phyloP scores from a whole-genome alignment of 2,888 invertebrate genomes.

The Iphiclides podalirius region DNA sequence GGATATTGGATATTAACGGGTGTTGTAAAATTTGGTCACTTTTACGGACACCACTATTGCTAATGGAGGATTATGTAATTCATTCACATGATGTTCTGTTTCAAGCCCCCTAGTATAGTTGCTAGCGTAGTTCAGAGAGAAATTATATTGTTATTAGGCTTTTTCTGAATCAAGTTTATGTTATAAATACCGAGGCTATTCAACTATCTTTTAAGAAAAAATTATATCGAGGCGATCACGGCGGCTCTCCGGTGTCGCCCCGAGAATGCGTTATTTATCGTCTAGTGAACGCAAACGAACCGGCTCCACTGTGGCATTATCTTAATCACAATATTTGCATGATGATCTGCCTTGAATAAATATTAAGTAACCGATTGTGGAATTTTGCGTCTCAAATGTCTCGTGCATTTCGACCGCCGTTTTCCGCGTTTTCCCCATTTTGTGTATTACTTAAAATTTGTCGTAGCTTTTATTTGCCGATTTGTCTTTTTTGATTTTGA shows the following conservation, averaged over 20 bases:
- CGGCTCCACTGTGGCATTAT: constrained; percentile 47
- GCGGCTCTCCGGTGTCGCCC: constrained; percentile 21
- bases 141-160: too few species aligned
- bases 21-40: constrained; percentile 5
- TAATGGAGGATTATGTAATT: neutral
- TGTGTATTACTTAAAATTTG: too few species aligned
- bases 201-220: neutral
- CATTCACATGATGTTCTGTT: too few species aligned
- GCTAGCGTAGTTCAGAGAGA: too few species aligned
- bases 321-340: constrained; percentile 65
- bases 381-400: constrained; percentile 43
- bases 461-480: too few species aligned
- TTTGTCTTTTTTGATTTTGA: too few species aligned
- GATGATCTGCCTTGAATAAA: constrained; percentile 52
- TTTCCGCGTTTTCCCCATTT: neutral
- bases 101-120: too few species aligned
- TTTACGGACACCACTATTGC: neutral
- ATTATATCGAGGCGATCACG: constrained; percentile 12
- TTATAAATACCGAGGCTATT: too few species aligned
- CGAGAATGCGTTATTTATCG: constrained; percentile 24
- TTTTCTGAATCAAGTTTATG: too few species aligned
- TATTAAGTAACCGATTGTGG: constrained; percentile 38
- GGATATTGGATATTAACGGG: constrained; percentile 30
- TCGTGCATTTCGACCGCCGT: constrained; percentile 26
- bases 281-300: constrained; percentile 36